A percentile compares a stretch with the other conserved stretches of the same genome.
Conservation (phyloP, 1,140 invertebrate species). For the Orius insidiosus region DNA sequence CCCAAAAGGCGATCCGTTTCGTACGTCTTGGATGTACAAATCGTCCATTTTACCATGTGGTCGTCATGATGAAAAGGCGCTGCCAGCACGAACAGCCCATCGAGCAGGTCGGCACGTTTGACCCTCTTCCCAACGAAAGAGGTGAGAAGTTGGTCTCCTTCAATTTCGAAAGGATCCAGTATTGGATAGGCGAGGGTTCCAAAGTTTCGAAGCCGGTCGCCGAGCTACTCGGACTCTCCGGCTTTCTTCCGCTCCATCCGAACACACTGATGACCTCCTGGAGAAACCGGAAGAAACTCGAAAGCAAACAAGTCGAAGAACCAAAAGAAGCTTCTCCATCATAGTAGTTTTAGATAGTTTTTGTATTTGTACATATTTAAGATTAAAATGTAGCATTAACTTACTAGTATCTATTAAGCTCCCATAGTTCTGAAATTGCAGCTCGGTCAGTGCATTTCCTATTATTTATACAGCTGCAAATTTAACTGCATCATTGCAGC, state of each 20-base stretch:
- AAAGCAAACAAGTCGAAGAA: background rate
- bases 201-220: constrained; percentile 46
- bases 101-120: constrained; percentile 80
- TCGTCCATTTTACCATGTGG: constrained; percentile 85
- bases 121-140: constrained; percentile 68
- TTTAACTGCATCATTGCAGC: too few species aligned
- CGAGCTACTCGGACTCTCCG: constrained; percentile 52
- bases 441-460: too few species aligned
- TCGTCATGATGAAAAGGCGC: constrained; percentile 49
- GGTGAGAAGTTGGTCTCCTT: constrained; percentile 80
- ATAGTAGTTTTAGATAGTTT: background rate
- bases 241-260: constrained; percentile 56
- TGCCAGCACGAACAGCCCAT: constrained; percentile 41
- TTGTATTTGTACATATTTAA: background rate
- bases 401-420: too few species aligned
- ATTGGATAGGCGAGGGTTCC: constrained; percentile 68
- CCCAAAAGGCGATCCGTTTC: constrained; percentile 54
- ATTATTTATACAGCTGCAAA: too few species aligned
- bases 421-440: too few species aligned
- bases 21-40: constrained; percentile 76
- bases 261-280: constrained; percentile 48
- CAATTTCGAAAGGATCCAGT: constrained; percentile 74
- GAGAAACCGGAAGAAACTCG: constrained; percentile 34
- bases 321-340: background rate
- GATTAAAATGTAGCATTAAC: background rate